Conservation (phyloP, 1,140 invertebrate species). For the Olivierus martensii region DNA sequence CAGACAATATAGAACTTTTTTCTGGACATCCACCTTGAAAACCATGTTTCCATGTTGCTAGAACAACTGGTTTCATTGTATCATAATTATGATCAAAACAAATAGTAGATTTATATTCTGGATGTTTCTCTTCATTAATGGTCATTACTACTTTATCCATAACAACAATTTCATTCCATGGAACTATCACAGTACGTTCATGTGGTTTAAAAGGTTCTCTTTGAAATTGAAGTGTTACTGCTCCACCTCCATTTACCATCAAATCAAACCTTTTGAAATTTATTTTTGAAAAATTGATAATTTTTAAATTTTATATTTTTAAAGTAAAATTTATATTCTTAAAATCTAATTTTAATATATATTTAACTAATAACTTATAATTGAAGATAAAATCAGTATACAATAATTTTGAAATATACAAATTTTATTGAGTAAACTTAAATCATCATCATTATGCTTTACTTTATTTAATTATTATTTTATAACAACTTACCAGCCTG, state of each 20-base stretch:
- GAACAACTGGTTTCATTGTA: slow-evolving; percentile 51
- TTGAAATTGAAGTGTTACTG: slow-evolving; percentile 90
- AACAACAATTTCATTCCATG: slow-evolving; percentile 91
- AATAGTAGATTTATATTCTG: slow-evolving; percentile 28
- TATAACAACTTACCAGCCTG: slow-evolving; percentile 80
- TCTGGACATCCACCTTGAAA: slow-evolving; percentile 67
- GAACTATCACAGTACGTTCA: slow-evolving; percentile 68
- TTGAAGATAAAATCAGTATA: too few species aligned
- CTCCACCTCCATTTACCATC: slow-evolving; percentile 95
- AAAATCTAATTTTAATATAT: too few species aligned
- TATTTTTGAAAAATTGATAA: too few species aligned
- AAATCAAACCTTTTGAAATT: slow-evolving; percentile 81
- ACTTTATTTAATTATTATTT: too few species aligned
- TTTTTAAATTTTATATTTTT: too few species aligned
- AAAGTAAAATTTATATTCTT: too few species aligned
- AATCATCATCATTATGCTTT: too few species aligned
- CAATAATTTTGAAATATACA: too few species aligned
- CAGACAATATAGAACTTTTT: slow-evolving; percentile 59
- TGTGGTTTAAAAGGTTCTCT: slow-evolving; percentile 66
- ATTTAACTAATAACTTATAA: too few species aligned
- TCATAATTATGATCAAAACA: slow-evolving; percentile 78
- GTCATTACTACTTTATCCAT: slow-evolving; percentile 67
- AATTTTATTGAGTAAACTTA: too few species aligned
- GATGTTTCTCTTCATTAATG: slow-evolving; percentile 44
- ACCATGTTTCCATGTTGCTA: slow-evolving; percentile 70